Conservation (phyloP, 2,888 invertebrate species). For the Gandaritis pyraliata region DNA sequence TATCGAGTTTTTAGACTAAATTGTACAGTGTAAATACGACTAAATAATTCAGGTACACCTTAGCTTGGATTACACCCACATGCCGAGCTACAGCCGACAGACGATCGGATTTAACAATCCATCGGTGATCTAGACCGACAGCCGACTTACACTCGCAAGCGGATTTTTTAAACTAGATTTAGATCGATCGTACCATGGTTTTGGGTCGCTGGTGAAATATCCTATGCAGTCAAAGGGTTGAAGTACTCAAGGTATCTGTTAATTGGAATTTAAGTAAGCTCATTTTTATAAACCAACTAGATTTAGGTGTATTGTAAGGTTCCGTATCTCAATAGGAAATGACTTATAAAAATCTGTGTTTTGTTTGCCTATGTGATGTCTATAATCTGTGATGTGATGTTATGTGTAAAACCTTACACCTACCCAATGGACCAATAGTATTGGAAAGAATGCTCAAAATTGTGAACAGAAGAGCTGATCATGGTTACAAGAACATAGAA, state of each 20-base stretch:
- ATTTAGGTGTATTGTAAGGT: too few species aligned
- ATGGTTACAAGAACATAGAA: too few species aligned
- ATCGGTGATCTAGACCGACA: slow-evolving; percentile 11
- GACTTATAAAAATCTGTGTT: too few species aligned
- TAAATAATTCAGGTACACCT: neutral
- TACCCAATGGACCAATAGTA: too few species aligned
- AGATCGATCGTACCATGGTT: slow-evolving; percentile 6
- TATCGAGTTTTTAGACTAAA: too few species aligned
- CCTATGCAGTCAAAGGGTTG: neutral
- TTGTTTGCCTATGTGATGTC: too few species aligned
- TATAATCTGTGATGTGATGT: too few species aligned
- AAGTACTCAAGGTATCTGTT: neutral
- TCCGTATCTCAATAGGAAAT: too few species aligned
- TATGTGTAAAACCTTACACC: too few species aligned
- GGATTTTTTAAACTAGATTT: slow-evolving; percentile 19
- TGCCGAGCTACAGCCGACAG: neutral
- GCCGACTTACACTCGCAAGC: slow-evolving; percentile 11
- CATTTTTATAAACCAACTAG: too few species aligned
- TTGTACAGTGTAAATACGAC: neutral
- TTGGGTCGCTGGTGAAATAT: neutral
- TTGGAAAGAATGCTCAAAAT: too few species aligned
- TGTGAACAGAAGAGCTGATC: too few species aligned
- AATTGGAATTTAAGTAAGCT: neutral
- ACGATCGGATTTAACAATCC: slow-evolving; percentile 11
- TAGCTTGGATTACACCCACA: neutral